phyloP scores from a whole-genome alignment of 2,113 vertebrate genomes.

The Phyllostomus discolor region DNA sequence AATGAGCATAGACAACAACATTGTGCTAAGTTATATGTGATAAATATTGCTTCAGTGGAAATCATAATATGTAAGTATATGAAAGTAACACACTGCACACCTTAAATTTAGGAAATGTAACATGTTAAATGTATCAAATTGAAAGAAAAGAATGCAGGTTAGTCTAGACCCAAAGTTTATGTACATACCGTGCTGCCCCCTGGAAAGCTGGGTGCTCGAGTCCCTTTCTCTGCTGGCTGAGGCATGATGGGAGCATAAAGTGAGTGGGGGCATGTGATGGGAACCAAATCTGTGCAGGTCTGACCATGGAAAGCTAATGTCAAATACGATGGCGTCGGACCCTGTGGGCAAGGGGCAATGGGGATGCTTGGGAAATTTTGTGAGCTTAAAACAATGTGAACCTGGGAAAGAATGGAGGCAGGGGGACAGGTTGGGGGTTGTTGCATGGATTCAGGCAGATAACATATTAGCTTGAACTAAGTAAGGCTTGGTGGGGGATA shows the following conservation, averaged over 20 bases:
- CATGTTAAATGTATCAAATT: not conserved
- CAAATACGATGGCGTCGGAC: accelerated
- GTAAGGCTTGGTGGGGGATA: not conserved
- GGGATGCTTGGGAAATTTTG: not conserved
- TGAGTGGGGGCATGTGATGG: not conserved
- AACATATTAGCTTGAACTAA: not conserved
- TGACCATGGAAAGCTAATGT: accelerated
- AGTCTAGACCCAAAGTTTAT: not conserved
- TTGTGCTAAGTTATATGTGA: not conserved
- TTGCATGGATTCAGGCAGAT: not conserved
- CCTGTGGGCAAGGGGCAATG: no score
- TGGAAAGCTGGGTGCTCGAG: not conserved
- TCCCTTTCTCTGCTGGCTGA: not conserved
- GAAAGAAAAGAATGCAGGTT: not conserved
- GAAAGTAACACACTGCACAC: not conserved
- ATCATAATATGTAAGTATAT: not conserved
- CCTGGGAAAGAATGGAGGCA: not conserved
- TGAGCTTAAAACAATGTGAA: not conserved
- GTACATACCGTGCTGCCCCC: not conserved
- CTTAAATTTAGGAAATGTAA: not conserved
- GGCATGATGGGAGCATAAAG: not conserved
- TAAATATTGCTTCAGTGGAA: not conserved
- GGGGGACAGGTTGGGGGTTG: not conserved
- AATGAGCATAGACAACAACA: not conserved
- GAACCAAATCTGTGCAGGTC: not conserved